Percentiles rank a stretch among this genome's conserved stretches.
Conservation (phyloP, 2,113 vertebrate genomes). For the Rhabdornis inornatus region DNA sequence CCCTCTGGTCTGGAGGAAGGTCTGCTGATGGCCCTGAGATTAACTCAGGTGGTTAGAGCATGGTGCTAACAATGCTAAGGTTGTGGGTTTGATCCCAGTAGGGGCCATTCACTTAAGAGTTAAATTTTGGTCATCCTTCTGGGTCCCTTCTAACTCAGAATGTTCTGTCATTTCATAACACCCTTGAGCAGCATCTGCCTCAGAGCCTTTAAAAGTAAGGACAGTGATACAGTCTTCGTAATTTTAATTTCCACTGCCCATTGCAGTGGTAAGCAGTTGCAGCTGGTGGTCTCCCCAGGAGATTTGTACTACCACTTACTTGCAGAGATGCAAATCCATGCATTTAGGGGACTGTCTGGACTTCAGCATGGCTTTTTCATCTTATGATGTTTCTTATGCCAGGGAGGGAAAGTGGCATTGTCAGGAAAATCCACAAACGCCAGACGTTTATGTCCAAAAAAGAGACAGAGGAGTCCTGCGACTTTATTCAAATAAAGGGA, state of each 20-base stretch:
- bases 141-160: not conserved
- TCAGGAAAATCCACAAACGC: not conserved
- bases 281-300: not conserved
- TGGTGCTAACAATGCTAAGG: not conserved
- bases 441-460: not conserved
- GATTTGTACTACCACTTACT: not conserved
- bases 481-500: not conserved
- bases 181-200: not conserved
- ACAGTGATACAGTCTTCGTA: not conserved
- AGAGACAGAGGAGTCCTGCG: not conserved
- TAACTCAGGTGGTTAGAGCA: not conserved
- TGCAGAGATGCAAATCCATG: not conserved
- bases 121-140: not conserved
- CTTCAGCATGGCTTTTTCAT: not conserved
- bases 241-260: not conserved
- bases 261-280: not conserved
- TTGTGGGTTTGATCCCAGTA: not conserved
- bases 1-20: not conserved
- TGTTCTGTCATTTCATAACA: not conserved
- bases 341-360: not conserved
- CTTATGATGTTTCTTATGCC: not conserved
- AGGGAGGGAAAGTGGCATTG: not conserved
- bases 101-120: not conserved
- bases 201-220: not conserved
- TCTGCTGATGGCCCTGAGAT: too few relatives aligned